Conservation (phyloP, 2,888 invertebrate species). For the Siphlonurus alternatus region DNA sequence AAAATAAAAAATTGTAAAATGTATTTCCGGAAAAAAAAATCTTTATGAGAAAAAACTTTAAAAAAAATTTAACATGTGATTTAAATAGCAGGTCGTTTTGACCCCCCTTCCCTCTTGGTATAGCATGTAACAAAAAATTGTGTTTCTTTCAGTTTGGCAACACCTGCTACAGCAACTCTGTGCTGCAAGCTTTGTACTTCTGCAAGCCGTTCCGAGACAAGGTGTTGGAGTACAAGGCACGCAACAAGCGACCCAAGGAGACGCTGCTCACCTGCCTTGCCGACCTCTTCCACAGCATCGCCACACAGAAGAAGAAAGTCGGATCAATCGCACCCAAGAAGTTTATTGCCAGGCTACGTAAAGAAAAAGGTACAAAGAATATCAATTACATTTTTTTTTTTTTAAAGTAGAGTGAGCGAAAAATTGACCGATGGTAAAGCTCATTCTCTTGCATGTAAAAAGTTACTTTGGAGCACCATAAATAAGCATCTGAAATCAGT, state of each 20-base stretch:
- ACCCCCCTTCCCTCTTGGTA: neutral
- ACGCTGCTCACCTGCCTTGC: conserved; percentile 94
- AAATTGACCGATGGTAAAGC: too few species aligned
- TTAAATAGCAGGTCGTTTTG: too few species aligned
- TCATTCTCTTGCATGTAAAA: too few species aligned
- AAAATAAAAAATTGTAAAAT: too few species aligned
- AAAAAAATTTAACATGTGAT: too few species aligned
- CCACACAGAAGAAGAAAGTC: conserved; percentile 99
- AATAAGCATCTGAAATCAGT: too few species aligned
- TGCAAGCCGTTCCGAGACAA: conserved; percentile 98
- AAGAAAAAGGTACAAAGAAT: conserved; percentile 85
- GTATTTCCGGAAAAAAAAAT: too few species aligned
- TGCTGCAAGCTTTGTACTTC: conserved; percentile 97
- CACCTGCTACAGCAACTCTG: conserved; percentile 99
- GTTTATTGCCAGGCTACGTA: conserved; percentile 92
- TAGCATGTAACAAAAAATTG: neutral
- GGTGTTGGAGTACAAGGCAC: conserved; percentile 94
- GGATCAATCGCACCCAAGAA: conserved; percentile 99
- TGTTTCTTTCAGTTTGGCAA: conserved; percentile 76
- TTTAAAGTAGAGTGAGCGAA: too few species aligned
- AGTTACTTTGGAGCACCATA: too few species aligned
- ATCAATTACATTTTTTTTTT: too few species aligned
- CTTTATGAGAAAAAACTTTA: too few species aligned
- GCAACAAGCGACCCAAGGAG: conserved; percentile 90
- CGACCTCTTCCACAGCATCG: conserved; percentile 97